Evolutionary conservation across 2,113 vertebrate species (phyloP).

Genomic region (Ceyx margarethae): DNA sequence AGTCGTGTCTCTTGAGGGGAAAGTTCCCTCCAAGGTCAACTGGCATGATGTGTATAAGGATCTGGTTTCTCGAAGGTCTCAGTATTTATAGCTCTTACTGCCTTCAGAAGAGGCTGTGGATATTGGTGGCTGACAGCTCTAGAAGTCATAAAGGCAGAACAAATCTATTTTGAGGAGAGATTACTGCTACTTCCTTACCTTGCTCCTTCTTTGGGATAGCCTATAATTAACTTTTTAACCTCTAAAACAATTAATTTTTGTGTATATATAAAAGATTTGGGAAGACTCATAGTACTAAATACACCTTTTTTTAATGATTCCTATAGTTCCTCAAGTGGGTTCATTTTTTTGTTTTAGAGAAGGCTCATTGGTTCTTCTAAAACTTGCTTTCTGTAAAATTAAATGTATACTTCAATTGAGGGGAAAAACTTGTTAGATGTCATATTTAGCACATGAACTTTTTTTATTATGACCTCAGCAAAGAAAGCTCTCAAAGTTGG

Average conservation of each 20-base stretch:
- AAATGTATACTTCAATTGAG: neutral
- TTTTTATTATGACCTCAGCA: neutral
- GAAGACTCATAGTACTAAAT: neutral
- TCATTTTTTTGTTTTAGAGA: rapidly evolving
- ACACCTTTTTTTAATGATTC: neutral
- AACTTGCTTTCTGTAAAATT: neutral
- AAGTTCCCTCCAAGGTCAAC: neutral
- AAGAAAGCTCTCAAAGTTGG: neutral
- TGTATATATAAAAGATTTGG: neutral
- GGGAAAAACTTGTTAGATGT: neutral
- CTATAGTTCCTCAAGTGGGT: neutral
- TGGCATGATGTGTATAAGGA: neutral
- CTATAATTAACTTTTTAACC: neutral
- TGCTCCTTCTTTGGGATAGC: neutral
- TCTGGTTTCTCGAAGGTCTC: neutral
- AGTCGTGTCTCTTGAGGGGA: neutral
- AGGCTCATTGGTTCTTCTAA: neutral
- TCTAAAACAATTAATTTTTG: neutral
- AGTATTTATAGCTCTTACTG: neutral
- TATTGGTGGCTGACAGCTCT: neutral
- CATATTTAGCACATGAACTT: neutral
- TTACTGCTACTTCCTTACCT: neutral
- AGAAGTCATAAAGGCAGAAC: neutral
- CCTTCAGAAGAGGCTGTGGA: neutral
- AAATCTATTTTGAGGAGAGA: neutral